These are phyloP conservation scores for Lucilia cuprina DNA, from an alignment of 1,140 invertebrate species.

Conservation along the genomic window DNA sequence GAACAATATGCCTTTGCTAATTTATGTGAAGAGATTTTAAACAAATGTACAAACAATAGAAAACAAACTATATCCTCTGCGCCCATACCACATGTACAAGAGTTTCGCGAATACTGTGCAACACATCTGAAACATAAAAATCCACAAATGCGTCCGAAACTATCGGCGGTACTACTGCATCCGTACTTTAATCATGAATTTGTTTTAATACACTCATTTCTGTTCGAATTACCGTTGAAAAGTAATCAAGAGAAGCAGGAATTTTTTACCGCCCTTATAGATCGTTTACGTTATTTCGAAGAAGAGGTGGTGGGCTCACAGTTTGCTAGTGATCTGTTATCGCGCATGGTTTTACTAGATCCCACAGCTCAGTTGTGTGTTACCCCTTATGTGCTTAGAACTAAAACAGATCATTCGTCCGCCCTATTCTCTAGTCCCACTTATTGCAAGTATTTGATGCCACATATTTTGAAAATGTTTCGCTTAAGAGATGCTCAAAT, in stretches of 20 bases:
- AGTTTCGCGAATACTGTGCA: slow-evolving; percentile 74
- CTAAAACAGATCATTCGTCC: slow-evolving; percentile 66
- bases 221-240: slow-evolving; percentile 82
- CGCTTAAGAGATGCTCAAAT: slow-evolving; percentile 79
- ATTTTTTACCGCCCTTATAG: slow-evolving; percentile 76
- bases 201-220: slow-evolving; percentile 80
- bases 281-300: slow-evolving; percentile 73
- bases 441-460: slow-evolving; percentile 75
- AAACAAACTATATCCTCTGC: slow-evolving; percentile 2
- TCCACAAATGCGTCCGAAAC: slow-evolving; percentile 67
- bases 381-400: slow-evolving; percentile 76
- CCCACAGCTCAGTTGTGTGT: slow-evolving; percentile 76
- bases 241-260: slow-evolving; percentile 74
- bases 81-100: slow-evolving; percentile 66
- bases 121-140: slow-evolving; percentile 70
- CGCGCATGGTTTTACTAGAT: slow-evolving; percentile 83
- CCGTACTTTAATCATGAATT: slow-evolving; percentile 84
- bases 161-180: slow-evolving; percentile 72
- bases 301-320: slow-evolving; percentile 81
- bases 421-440: slow-evolving; percentile 69
- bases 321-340: slow-evolving; percentile 76
- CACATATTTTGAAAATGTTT: slow-evolving; percentile 78
- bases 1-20: slow-evolving; percentile 84
- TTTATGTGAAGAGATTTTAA: slow-evolving; percentile 77
- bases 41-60: slow-evolving; percentile 58